phyloP scores from a whole-genome alignment of 2,888 invertebrate species.

The Acronicta psi region DNA sequence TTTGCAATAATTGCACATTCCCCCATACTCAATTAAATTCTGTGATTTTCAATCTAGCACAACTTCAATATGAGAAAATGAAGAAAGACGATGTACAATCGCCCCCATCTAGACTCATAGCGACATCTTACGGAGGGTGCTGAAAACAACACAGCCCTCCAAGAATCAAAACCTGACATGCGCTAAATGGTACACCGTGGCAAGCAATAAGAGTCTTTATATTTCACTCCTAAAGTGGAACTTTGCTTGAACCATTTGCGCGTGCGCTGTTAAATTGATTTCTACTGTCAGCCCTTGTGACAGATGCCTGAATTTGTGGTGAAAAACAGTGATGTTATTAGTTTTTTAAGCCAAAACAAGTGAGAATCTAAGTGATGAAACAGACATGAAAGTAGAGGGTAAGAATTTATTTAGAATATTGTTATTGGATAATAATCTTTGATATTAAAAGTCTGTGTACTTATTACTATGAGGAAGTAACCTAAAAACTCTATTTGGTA shows the following conservation, averaged over 20 bases:
- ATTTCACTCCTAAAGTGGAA: neutral
- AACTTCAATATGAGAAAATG: slow-evolving; percentile 15
- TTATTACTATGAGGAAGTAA: slow-evolving; percentile 12
- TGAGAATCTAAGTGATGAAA: slow-evolving; percentile 52
- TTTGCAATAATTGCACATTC: slow-evolving; percentile 22
- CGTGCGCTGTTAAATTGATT: slow-evolving; percentile 83
- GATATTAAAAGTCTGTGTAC: no score
- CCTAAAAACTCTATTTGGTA: slow-evolving; percentile 20
- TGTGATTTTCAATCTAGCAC: slow-evolving; percentile 28
- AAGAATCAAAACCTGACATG: slow-evolving; percentile 65
- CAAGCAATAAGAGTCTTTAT: slow-evolving; percentile 45
- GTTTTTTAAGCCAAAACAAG: slow-evolving; percentile 60
- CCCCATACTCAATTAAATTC: slow-evolving; percentile 21
- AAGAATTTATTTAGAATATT: slow-evolving; percentile 43
- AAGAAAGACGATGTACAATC: slow-evolving; percentile 12
- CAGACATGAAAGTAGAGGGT: slow-evolving; percentile 76
- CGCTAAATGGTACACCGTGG: slow-evolving; percentile 56
- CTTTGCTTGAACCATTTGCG: slow-evolving; percentile 61
- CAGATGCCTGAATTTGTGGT: slow-evolving; percentile 56
- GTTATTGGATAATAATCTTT: no score
- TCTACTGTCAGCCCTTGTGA: slow-evolving; percentile 73
- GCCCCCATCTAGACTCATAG: slow-evolving; percentile 36
- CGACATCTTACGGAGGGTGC: slow-evolving; percentile 65
- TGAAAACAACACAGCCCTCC: slow-evolving; percentile 31
- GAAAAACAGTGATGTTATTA: slow-evolving; percentile 49